phyloP scores from a whole-genome alignment of 2,113 vertebrate genomes.

The Caracal caracal region DNA sequence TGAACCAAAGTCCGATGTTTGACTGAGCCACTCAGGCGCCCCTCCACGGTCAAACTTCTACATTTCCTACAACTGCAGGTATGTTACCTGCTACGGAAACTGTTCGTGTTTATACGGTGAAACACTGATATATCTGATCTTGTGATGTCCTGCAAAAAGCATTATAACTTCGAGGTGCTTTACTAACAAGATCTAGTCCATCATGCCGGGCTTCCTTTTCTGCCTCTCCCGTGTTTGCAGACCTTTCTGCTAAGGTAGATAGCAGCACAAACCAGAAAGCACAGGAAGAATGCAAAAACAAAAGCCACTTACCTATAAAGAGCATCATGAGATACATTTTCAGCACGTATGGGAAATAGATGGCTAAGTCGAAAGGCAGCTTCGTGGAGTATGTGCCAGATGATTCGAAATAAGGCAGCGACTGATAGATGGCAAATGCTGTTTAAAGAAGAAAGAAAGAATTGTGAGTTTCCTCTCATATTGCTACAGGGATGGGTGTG shows the following conservation, averaged over 20 bases:
- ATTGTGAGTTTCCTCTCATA: background rate
- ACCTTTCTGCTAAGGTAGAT: background rate
- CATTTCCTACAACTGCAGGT: background rate
- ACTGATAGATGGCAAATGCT: conserved; percentile 91
- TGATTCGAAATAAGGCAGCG: conserved; percentile 88
- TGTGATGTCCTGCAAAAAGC: background rate
- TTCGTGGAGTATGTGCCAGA: conserved; percentile 83
- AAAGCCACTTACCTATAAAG: conserved; percentile 88
- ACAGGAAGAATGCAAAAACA: background rate
- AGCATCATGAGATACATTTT: conserved; percentile 89
- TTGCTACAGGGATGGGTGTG: background rate
- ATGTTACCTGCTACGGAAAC: background rate
- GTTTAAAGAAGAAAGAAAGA: conserved; percentile 51
- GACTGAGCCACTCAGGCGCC: too few relatives aligned
- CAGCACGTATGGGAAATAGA: conserved; percentile 87
- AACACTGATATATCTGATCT: background rate
- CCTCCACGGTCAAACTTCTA: background rate
- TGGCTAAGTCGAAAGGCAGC: conserved; percentile 76
- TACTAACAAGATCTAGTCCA: background rate
- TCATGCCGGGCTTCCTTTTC: background rate
- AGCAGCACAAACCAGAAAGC: background rate
- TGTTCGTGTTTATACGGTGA: background rate
- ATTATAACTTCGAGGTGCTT: background rate
- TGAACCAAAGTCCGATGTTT: too few relatives aligned
- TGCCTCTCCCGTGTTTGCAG: background rate